phyloP scores from a whole-genome alignment of 2,113 vertebrate genomes.

The Calonectris borealis region DNA sequence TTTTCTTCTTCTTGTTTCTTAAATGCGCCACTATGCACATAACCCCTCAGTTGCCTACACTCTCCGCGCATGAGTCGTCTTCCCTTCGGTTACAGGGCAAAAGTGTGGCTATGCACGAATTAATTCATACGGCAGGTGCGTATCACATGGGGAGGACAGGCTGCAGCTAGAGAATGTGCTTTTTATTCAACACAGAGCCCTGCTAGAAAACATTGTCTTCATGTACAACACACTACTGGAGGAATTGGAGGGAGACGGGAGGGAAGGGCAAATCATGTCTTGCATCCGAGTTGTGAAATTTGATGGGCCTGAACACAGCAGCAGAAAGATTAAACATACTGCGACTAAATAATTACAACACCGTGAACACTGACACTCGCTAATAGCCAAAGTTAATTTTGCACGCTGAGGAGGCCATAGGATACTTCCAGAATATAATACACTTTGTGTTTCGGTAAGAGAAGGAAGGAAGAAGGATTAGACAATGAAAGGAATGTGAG shows the following conservation, averaged over 20 bases:
- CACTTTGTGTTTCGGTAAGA: conserved; percentile 26
- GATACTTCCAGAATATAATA: conserved; percentile 27
- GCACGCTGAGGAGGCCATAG: not conserved
- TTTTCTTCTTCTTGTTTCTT: conserved; percentile 11
- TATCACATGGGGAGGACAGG: not conserved
- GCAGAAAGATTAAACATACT: not conserved
- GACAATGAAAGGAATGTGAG: conserved; percentile 51
- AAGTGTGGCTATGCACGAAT: not conserved
- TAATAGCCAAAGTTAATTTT: conserved; percentile 27
- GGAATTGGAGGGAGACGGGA: not conserved
- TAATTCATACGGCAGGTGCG: not conserved
- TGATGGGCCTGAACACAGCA: not conserved
- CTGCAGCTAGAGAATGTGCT: not conserved
- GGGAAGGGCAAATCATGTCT: not conserved
- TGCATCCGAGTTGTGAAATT: not conserved
- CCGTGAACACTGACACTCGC: not conserved
- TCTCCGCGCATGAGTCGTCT: not conserved
- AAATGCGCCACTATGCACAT: not conserved
- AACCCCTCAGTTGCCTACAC: not conserved
- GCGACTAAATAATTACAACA: not conserved
- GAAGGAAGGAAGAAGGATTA: conserved; percentile 34
- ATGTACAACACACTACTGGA: not conserved
- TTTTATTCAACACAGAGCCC: not conserved
- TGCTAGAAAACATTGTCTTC: not conserved
- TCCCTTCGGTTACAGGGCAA: not conserved